Base-by-base conservation (phyloP, 2,888 invertebrate species). In the Acrobasis suavella region DNA sequence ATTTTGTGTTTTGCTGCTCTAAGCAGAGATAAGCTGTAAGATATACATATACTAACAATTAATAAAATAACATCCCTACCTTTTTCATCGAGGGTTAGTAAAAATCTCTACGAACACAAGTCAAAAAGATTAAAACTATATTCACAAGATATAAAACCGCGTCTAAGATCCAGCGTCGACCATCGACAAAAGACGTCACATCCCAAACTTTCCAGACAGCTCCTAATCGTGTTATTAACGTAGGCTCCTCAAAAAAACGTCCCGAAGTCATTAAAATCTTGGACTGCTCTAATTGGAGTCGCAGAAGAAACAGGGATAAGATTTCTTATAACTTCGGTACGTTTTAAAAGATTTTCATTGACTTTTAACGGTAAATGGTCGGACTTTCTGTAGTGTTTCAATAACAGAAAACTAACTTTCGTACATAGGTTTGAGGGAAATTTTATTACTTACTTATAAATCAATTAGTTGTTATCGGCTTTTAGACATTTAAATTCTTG, bases 181-280 rank as follows among this genome's bases (percentile, higher is more conserved):
- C 9, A 22, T 58, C 39, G 49, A 42, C 62, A 51, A 32, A n/a
- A 54, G 37, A 64, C 62, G 54, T 55, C 54, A 66, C 52, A 50
- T 16, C 67, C 55, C 64, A 66, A 89, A 89, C 84, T 87, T 88
- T 69, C 78, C 86, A 89, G 89, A 89, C 89, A 75, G 76, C 76
- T 42, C 73, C 74, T 80, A 81, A 82, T 81, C 77, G 77, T 76
- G 80, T 82, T 79, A 78, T 76, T 74, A 76, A 76, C 72, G 76
- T 80, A 81, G 76, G 81, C 82, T 73, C 76, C 72, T 70, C 75
- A 76, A 78, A 85, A 84, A 87, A 82, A 77, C 79, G 72, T 76
- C 77, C 74, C 67, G 73, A 83, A 86, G 82, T 87, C 82, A 83
- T 91, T 89, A 83, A 86, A 88, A 81, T 82, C 80, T 81, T 82